A percentile compares a stretch with the other conserved stretches of the same genome.
These are phyloP conservation scores for Canis aureus DNA, from an alignment of 2,113 vertebrate genomes.

Conservation along the genomic window DNA sequence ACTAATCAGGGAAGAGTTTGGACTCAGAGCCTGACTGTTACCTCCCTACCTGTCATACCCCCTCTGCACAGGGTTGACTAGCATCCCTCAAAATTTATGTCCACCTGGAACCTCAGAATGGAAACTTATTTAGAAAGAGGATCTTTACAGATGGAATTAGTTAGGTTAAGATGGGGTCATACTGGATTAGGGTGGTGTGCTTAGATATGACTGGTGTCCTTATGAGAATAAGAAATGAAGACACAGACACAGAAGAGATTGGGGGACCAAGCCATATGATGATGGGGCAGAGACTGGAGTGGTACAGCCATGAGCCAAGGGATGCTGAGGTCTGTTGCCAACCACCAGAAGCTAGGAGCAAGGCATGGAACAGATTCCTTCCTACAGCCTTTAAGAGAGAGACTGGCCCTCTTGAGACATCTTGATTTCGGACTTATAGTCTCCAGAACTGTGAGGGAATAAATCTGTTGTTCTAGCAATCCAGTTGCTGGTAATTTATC, in stretches of 20 bases:
- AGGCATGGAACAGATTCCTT: background rate
- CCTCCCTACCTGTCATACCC: background rate
- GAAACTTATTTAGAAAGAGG: background rate
- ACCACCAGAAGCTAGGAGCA: background rate
- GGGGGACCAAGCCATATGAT: rapidly evolving
- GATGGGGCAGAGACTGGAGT: background rate
- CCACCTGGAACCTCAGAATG: background rate
- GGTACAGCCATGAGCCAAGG: background rate
- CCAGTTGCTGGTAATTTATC: background rate
- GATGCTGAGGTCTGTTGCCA: background rate
- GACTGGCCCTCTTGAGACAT: background rate
- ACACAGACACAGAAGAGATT: background rate
- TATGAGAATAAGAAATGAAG: background rate
- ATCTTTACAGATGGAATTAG: background rate
- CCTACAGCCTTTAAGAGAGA: background rate
- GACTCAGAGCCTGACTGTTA: background rate
- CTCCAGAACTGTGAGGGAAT: background rate
- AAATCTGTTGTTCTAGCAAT: background rate
- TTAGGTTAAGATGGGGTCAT: background rate
- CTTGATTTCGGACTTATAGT: background rate
- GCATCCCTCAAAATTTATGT: background rate
- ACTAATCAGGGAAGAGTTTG: background rate
- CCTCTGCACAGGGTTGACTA: background rate
- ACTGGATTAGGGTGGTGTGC: background rate
- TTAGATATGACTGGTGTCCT: background rate